A percentile compares a stretch with the other conserved stretches of the same genome.
Conservation (phyloP, 2,113 vertebrate species). For the Grammomys dolichurus region DNA sequence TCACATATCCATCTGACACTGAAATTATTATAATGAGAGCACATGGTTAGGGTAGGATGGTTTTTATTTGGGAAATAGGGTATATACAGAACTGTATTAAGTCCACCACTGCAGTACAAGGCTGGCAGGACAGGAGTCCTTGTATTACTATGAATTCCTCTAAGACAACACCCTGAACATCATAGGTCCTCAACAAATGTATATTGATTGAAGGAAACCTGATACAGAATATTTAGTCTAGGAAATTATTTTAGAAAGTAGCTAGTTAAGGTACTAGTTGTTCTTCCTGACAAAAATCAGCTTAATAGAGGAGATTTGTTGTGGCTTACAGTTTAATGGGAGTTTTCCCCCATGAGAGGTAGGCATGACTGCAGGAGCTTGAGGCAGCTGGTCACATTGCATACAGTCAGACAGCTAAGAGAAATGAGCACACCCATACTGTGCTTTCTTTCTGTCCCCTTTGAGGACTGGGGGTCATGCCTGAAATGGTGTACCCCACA, state of each 20-base stretch:
- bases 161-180: neutral
- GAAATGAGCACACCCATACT: rapidly evolving
- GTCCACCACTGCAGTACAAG: neutral
- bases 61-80: neutral
- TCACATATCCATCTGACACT: neutral
- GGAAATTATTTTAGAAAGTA: conserved; percentile 35
- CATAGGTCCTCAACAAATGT: conserved; percentile 33
- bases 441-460: too few relatives aligned
- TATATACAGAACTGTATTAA: neutral
- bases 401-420: neutral
- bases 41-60: neutral
- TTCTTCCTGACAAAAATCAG: neutral
- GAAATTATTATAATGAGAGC: neutral
- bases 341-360: too few relatives aligned
- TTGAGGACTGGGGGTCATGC: neutral
- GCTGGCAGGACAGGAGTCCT: neutral
- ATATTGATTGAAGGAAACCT: neutral
- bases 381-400: neutral
- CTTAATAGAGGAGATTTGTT: neutral
- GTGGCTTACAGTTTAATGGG: neutral
- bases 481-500: neutral
- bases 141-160: conserved; percentile 28
- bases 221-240: neutral
- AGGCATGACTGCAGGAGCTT: neutral
- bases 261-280: neutral